Percentiles rank a stretch among this genome's conserved stretches.
Evolutionary conservation across 2,113 vertebrate genomes (phyloP).

Genomic region (Equus quagga): DNA sequence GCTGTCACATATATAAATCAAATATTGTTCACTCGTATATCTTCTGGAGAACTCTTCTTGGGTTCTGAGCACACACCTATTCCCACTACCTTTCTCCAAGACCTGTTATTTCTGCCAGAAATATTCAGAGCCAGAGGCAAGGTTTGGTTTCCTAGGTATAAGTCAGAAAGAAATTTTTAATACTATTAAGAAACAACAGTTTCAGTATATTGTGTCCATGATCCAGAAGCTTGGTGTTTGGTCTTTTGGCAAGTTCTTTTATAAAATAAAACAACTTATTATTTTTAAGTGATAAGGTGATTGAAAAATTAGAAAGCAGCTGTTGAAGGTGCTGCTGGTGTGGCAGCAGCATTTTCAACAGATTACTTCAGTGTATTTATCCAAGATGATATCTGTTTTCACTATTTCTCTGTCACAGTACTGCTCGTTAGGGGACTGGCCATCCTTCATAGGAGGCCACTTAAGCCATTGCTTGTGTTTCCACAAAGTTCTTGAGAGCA

Average conservation of each 20-base stretch:
- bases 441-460: not conserved
- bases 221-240: not conserved
- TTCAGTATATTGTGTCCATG: not conserved
- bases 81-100: not conserved
- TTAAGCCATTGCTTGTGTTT: not conserved
- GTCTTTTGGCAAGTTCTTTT: not conserved
- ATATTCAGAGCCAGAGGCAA: not conserved
- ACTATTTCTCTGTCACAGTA: no score
- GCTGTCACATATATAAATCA: not conserved
- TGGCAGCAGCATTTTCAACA: not conserved
- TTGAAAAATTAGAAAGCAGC: not conserved
- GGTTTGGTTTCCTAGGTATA: not conserved
- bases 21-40: not conserved
- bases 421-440: not conserved
- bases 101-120: constrained; percentile 11
- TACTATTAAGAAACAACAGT: not conserved
- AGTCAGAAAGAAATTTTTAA: not conserved
- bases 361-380: not conserved
- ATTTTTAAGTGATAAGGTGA: not conserved
- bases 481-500: not conserved
- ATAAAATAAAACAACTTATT: not conserved
- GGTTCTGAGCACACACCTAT: not conserved
- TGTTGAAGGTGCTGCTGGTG: not conserved
- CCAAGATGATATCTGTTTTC: not conserved
- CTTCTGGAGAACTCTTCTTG: not conserved